Base-by-base conservation (phyloP, 2,113 vertebrate species). In the Sitta europaea region DNA sequence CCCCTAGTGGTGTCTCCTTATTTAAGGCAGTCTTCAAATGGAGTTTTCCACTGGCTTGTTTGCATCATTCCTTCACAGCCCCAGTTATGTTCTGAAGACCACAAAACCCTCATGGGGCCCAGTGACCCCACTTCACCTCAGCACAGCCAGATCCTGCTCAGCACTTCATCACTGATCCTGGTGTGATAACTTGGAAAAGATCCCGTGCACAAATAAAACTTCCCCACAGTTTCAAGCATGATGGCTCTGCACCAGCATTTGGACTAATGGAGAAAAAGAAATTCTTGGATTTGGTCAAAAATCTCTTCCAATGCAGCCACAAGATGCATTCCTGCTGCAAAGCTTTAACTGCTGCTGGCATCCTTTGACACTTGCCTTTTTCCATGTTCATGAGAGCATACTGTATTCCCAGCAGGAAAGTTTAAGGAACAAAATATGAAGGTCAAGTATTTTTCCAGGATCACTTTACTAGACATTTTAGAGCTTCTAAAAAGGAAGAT, bases 401-500 rank as follows among this genome's bases (percentile, higher is more conserved):
- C 9, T 79, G 36, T 40, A 92, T 76, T 91, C 82, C 89, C 96
- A 96, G 38, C 82, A 82, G 81, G 24, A 81, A 94, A 90, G 58
- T 62, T 87, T 72, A 95, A 80, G 51, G 42, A 89, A 72, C 85
- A 73, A 84, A 89, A 84, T 65, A 87, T 2, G 33, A 88, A 96
- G 42, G 63, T 67, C 82, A 83, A 87, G 55, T 82, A 62, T 53
- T 95, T 96, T 95, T 96, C 84, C 93, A 96, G 70, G 65, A 93
- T 87, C 61, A 50, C 20, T 76, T 92, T 83, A 83, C 74, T 84
- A 45, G 86, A 83, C 88, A 88, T 61, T 92, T 71, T 68, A 95
- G 48, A 85, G 48, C 35, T 97, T 90, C 79, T 84, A 47, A 71
- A 77, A 91, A 83, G 53, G 29, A 66, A 80, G 63, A 59, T 75